Evolutionary conservation across 1,140 invertebrate species (phyloP), one percentile per base, ranked within the genome.

Genomic region (Mya arenaria): DNA sequence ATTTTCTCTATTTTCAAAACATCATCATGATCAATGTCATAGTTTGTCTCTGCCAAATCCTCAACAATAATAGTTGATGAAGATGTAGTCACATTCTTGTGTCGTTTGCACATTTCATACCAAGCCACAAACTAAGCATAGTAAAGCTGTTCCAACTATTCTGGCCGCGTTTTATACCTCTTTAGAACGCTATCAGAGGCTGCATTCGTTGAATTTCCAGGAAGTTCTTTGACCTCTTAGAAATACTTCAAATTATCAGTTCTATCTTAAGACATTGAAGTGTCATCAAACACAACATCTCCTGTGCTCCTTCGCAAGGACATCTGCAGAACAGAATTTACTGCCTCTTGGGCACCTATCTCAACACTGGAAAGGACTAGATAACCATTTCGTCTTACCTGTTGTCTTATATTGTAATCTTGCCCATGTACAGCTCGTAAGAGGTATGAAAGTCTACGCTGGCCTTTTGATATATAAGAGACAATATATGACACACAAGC

Each of bases 401-500:
- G 68, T 23, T 71, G 68, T 85, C 62, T 84, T 0, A 88, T 66
- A 55, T 78, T 72, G 66, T n/a, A 32, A 25, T 85, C 82, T 13
- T 23, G 23, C 44, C 56, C 6, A 17, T 48, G 73, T 25, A 69
- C 83, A 68, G 44, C 30, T 44, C 41, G 17, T 17, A 84, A 56
- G 25, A 86, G 19, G 19, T 80, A 44, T 63, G 73, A 75, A 65
- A 86, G 85, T 36, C 85, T 85, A 75, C 85, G 73, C 44, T 86
- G 81, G 30, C 68, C 60, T 58, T 85, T 86, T 48, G 72, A 74
- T 52, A 86, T 86, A 65, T 83, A 84, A 48, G 74, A 82, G 10
- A 71, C 80, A 30, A 86, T 86, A 69, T 80, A 87, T n/a, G 77
- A 65, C 66, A 77, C 85, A 85, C 83, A 85, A 34, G 81, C 78